Conservation (phyloP, 2,888 invertebrate species). For the Leptothorax acervorum region DNA sequence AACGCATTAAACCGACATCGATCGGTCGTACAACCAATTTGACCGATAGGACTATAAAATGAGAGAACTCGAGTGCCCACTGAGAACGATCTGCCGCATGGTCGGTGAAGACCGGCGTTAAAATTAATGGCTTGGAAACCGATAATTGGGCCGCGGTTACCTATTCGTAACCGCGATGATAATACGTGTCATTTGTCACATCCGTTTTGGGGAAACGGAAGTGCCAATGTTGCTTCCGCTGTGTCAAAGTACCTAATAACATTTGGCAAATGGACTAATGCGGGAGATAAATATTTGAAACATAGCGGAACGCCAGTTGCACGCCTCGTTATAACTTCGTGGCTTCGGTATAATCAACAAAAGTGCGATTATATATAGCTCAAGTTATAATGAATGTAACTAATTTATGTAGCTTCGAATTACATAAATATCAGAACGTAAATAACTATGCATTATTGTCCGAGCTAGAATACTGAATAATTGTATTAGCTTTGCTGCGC, state of each 20-base stretch:
- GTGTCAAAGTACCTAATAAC: background rate
- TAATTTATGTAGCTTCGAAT: background rate
- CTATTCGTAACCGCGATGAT: slow-evolving; percentile 7
- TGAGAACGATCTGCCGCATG: slow-evolving; percentile 51
- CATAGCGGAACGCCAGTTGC: background rate
- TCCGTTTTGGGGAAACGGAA: slow-evolving; percentile 2
- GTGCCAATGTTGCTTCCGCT: background rate
- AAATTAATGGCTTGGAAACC: slow-evolving; percentile 43
- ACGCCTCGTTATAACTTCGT: slow-evolving; percentile 19
- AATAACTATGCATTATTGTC: background rate
- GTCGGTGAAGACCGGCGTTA: slow-evolving; percentile 13
- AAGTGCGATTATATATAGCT: background rate
- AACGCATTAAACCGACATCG: slow-evolving; percentile 71
- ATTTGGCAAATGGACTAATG: slow-evolving; percentile 8
- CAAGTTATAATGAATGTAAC: slow-evolving; percentile 4
- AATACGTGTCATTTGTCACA: background rate
- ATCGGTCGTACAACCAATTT: slow-evolving; percentile 64
- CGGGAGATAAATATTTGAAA: slow-evolving; percentile 18
- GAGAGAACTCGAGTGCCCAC: slow-evolving; percentile 52
- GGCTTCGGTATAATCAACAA: background rate
- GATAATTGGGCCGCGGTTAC: slow-evolving; percentile 48
- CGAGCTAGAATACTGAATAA: background rate
- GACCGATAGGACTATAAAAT: slow-evolving; percentile 38
- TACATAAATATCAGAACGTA: slow-evolving; percentile 15
- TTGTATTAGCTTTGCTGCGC: background rate